Conservation (phyloP, 2,888 invertebrate species). For the Boloria selene region DNA sequence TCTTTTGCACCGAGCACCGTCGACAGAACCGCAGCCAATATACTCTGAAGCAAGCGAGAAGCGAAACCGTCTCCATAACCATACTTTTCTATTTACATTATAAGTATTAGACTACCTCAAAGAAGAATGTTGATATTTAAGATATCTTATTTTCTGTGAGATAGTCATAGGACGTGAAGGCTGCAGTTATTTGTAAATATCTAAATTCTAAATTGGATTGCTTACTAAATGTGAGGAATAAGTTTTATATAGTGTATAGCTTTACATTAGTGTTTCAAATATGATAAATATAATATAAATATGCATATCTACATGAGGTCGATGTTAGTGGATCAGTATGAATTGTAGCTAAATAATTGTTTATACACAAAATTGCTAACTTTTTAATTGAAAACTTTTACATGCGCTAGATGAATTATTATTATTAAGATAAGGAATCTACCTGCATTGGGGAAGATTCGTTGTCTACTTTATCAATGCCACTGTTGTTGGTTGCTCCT, state of each 20-base stretch:
- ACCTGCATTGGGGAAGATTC: conserved; percentile 95
- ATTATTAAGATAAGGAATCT: conserved; percentile 46
- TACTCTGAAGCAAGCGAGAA: conserved; percentile 90
- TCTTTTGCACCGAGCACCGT: conserved; percentile 95
- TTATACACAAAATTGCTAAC: conserved; percentile 37
- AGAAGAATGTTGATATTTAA: conserved; percentile 37
- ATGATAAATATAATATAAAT: conserved; percentile 48
- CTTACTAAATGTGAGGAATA: conserved; percentile 67
- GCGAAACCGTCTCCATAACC: conserved; percentile 81
- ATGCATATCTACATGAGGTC: conserved; percentile 64
- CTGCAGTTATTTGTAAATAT: conserved; percentile 63
- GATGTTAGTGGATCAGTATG: conserved; percentile 76
- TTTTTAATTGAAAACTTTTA: conserved; percentile 37
- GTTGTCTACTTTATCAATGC: conserved; percentile 95
- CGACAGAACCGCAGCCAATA: conserved; percentile 95
- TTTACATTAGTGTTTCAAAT: conserved; percentile 61
- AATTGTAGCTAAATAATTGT: conserved; percentile 38
- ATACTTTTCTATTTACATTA: conserved; percentile 78
- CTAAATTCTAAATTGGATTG: conserved; percentile 59
- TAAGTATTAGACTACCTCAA: conserved; percentile 63
- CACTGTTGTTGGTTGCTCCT: conserved; percentile 88
- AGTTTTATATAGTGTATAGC: conserved; percentile 63
- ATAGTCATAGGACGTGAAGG: conserved; percentile 59
- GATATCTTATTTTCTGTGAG: conserved; percentile 54
- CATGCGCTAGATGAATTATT: conserved; percentile 31